Percentiles rank a stretch among this genome's conserved stretches.
Conservation (phyloP, 2,113 vertebrate species). For the Lepus europaeus region DNA sequence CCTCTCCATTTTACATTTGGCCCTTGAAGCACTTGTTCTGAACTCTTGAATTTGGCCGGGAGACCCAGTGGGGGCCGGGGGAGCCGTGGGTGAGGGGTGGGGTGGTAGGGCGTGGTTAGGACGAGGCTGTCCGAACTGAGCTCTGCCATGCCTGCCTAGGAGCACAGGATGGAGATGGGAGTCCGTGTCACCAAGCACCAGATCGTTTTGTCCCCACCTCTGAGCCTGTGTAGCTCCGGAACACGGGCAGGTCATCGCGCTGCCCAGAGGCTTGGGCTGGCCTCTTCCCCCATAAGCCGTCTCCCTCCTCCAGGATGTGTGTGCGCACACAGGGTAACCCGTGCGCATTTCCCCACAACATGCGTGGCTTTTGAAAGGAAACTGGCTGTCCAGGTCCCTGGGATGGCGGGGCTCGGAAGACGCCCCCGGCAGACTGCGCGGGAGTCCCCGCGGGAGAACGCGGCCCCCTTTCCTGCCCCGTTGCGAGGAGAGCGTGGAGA, state of each 20-base stretch:
- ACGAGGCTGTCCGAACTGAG: no score
- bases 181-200: no score
- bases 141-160: no score
- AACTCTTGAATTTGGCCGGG: constrained; percentile 22
- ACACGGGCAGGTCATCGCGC: neutral
- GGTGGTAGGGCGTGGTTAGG: no score
- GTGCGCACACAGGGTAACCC: neutral
- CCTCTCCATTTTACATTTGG: neutral
- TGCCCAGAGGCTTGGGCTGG: neutral
- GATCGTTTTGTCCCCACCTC: no score
- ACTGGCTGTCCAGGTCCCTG: constrained; percentile 1
- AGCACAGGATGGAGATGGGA: no score
- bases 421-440: constrained; percentile 4
- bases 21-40: constrained; percentile 37
- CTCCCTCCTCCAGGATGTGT: neutral
- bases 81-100: no score
- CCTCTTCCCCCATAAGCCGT: neutral
- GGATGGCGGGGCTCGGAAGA: constrained; percentile 53
- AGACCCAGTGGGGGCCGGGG: no score
- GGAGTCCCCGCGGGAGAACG: neutral
- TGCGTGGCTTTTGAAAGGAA: constrained; percentile 63
- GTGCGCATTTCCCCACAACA: constrained; percentile 18
- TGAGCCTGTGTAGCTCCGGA: no score
- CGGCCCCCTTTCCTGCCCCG: no score
- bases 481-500: no score